These are phyloP conservation scores for Doris montereyensis DNA, from an alignment of 2,888 invertebrate species.

Conservation along the genomic window DNA sequence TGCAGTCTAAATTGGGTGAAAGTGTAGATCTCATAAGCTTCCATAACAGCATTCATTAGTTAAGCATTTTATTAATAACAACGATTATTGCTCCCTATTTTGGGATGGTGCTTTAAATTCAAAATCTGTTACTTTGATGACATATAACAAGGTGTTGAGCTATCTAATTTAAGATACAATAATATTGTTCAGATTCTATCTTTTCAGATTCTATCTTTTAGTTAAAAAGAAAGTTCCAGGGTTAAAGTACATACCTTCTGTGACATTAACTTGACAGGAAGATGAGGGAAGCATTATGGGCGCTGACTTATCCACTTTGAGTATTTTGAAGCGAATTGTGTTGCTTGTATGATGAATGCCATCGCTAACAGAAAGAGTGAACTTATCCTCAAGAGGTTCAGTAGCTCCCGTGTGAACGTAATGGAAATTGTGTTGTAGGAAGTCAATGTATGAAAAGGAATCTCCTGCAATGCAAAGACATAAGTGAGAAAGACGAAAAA, in stretches of 20 bases:
- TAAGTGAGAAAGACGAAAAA: neutral
- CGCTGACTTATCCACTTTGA: slow-evolving; percentile 58
- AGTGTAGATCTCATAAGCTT: too few relatives aligned
- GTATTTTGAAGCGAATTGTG: slow-evolving; percentile 52
- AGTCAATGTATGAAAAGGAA: slow-evolving; percentile 55
- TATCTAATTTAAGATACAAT: too few relatives aligned
- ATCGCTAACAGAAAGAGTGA: slow-evolving; percentile 59
- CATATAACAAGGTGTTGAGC: too few relatives aligned
- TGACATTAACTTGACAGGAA: slow-evolving; percentile 54
- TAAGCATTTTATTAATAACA: too few relatives aligned
- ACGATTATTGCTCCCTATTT: too few relatives aligned
- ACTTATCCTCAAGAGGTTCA: slow-evolving; percentile 47
- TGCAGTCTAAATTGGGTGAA: too few relatives aligned
- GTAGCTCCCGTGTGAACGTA: slow-evolving; percentile 59
- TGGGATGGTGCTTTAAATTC: too few relatives aligned
- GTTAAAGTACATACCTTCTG: slow-evolving; percentile 66
- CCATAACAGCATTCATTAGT: too few relatives aligned
- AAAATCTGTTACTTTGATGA: too few relatives aligned
- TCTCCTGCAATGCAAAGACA: slow-evolving; percentile 54
- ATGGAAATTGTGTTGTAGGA: slow-evolving; percentile 54
- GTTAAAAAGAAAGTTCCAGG: too few relatives aligned
- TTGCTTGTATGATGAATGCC: slow-evolving; percentile 54
- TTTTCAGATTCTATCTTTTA: too few relatives aligned
- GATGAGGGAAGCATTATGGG: slow-evolving; percentile 58
- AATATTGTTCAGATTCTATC: too few relatives aligned